A percentile compares a stretch with the other conserved stretches of the same genome.
Evolutionary conservation across 2,888 invertebrate genomes (phyloP).

Genomic region (Cerastoderma edule): DNA sequence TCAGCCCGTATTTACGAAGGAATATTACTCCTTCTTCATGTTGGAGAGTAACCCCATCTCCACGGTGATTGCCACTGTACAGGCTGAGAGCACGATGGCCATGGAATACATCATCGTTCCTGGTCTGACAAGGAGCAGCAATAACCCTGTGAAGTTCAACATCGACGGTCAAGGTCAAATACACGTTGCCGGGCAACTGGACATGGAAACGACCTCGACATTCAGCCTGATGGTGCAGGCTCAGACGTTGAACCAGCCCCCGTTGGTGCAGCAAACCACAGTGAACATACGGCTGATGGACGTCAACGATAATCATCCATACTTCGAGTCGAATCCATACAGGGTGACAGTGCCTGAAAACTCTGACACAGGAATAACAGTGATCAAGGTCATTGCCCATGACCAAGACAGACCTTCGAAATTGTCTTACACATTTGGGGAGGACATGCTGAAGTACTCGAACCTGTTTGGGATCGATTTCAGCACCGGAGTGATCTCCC

Average conservation of each 20-base stretch:
- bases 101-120: conserved; percentile 87
- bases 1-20: conserved; percentile 90
- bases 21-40: conserved; percentile 91
- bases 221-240: conserved; percentile 85
- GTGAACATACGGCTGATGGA: conserved; percentile 93
- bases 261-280: conserved; percentile 86
- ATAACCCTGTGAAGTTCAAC: conserved; percentile 83
- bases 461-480: conserved; percentile 93
- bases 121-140: conserved; percentile 84
- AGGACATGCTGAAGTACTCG: conserved; percentile 84
- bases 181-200: conserved; percentile 88
- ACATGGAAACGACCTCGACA: conserved; percentile 88
- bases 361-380: conserved; percentile 74
- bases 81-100: conserved; percentile 86
- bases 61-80: conserved; percentile 89
- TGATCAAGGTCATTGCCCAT: conserved; percentile 85
- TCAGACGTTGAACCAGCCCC: conserved; percentile 89
- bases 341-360: conserved; percentile 92
- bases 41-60: conserved; percentile 90
- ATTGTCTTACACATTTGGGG: conserved; percentile 91
- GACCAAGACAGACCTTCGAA: conserved; percentile 87
- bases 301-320: conserved; percentile 94
- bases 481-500: conserved; percentile 94
- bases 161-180: conserved; percentile 77
- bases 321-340: conserved; percentile 93